phyloP scores from a whole-genome alignment of 2,888 invertebrate genomes.

The Hesperia comma region DNA sequence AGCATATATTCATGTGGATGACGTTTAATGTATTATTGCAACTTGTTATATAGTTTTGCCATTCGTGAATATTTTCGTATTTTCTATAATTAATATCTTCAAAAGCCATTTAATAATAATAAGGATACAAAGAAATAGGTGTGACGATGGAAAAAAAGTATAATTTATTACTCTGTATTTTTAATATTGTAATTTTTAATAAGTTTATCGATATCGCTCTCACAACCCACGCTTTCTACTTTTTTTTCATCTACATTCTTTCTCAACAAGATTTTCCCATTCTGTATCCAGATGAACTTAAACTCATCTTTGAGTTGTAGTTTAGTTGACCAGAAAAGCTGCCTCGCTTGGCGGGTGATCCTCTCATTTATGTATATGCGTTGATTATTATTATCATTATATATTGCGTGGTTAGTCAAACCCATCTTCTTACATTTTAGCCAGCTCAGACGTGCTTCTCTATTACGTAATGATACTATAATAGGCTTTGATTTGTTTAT shows the following conservation, averaged over 20 bases:
- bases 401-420: neutral
- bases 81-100: neutral
- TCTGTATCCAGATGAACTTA: neutral
- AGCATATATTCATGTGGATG: neutral
- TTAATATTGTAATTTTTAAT: neutral
- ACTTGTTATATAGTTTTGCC: neutral
- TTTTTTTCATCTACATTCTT: neutral
- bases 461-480: neutral
- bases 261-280: neutral
- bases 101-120: no score
- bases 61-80: neutral
- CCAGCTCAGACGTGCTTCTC: neutral
- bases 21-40: neutral
- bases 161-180: neutral
- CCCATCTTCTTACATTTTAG: neutral
- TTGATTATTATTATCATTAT: neutral
- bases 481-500: neutral
- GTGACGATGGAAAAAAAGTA: no score
- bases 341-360: neutral
- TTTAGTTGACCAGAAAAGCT: neutral
- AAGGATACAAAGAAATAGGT: no score
- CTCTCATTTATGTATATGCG: constrained; percentile 5
- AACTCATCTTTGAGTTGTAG: neutral
- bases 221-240: neutral
- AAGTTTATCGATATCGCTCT: neutral